phyloP scores from a whole-genome alignment of 2,113 vertebrate genomes.

The Scophthalmus maximus region DNA sequence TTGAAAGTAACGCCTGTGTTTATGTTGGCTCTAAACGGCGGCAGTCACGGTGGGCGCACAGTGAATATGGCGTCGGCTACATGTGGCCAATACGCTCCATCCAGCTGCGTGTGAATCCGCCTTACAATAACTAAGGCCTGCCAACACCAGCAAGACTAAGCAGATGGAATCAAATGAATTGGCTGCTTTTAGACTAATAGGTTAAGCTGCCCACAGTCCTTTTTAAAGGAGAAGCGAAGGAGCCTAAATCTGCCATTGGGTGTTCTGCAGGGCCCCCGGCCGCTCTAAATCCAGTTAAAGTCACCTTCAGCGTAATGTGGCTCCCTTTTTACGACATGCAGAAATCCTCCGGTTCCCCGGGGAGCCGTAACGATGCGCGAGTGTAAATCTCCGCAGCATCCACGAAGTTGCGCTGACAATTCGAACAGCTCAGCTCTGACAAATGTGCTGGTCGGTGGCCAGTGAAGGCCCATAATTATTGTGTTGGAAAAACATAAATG shows the following conservation, averaged over 20 bases:
- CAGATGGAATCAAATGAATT: slow-evolving; percentile 85
- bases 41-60: slow-evolving; percentile 45
- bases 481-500: slow-evolving; percentile 73
- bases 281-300: slow-evolving; percentile 85
- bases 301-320: slow-evolving; percentile 85
- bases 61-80: slow-evolving; percentile 52
- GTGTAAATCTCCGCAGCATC: slow-evolving; percentile 83
- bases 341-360: slow-evolving; percentile 76
- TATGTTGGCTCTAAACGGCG: slow-evolving; percentile 46
- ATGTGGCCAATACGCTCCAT: slow-evolving; percentile 61
- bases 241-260: slow-evolving; percentile 82
- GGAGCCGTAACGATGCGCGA: slow-evolving; percentile 73
- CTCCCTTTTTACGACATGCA: slow-evolving; percentile 81
- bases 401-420: slow-evolving; percentile 74
- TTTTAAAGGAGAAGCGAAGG: slow-evolving; percentile 71
- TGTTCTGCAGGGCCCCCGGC: slow-evolving; percentile 57
- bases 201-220: slow-evolving; percentile 78
- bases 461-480: slow-evolving; percentile 74
- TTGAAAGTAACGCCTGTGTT: slow-evolving; percentile 30
- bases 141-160: slow-evolving; percentile 77
- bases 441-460: slow-evolving; percentile 65
- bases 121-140: slow-evolving; percentile 72
- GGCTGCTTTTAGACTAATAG: slow-evolving; percentile 83
- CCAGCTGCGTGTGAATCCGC: slow-evolving; percentile 84
- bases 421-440: slow-evolving; percentile 69